Base-by-base conservation (phyloP, 2,888 invertebrate genomes). In the Rhopalosiphum nymphaeae region DNA sequence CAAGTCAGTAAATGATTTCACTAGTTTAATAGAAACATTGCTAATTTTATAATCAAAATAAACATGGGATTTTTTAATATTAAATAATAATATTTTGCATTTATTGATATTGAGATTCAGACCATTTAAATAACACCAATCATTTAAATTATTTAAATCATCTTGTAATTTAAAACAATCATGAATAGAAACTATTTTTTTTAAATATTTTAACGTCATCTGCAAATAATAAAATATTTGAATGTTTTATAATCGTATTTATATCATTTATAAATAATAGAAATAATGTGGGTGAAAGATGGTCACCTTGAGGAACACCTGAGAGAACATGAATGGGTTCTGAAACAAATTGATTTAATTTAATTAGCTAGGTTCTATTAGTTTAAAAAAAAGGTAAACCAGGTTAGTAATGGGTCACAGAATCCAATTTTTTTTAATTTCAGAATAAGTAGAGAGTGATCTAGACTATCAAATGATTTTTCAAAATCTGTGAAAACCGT, bases 91-190 rank as follows among this genome's bases (percentile, higher is more conserved):
- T 46, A 46, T 46, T 46, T 46, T 46, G 25, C 25, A 86, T 86
- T 86, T 25, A 10, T 46, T 86, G 46, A 46, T 29, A 86, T 46
- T 86, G 36, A 86, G 46, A 46, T 7, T 46, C 86, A 86, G 46
- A 86, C 86, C 46, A 44, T 86, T 86, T 86, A 44, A 86, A 86
- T 86, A 26, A 86, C 86, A 86, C 86, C 46, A 86, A 85, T 85
- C 85, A 85, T 42, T 42, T 85, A 85, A 85, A 44, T 85, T 85
- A 85, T 85, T 42, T 85, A 85, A 85, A 85, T 85, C 85, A 42
- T 42, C 36, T 85, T 85, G 85, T 36, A 85, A 85, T 5, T 21
- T 85, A 85, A 61, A 29, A 61, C 61, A 61, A 10, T 61, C 61
- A 29, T n/a, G 61, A 61, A 61, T 29, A 29, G 61, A 61, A n/a